These are phyloP conservation scores for Drosophila recens DNA, from an alignment of 2,888 invertebrate genomes.

Conservation along the genomic window DNA sequence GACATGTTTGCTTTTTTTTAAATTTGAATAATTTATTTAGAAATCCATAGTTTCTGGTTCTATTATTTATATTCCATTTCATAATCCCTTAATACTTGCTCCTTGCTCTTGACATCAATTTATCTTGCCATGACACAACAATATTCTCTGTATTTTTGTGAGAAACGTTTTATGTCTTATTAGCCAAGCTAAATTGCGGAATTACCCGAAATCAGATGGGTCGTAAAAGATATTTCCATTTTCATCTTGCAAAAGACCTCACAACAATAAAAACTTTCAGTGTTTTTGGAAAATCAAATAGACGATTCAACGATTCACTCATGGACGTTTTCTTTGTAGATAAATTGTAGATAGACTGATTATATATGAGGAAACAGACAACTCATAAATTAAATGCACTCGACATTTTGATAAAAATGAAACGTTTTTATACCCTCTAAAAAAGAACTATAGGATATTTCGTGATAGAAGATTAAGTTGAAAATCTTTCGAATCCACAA, in stretches of 20 bases:
- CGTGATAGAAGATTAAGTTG: not conserved
- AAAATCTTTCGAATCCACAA: not conserved
- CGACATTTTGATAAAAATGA: slow-evolving; percentile 57
- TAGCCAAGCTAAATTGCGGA: slow-evolving; percentile 37
- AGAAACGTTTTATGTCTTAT: slow-evolving; percentile 30
- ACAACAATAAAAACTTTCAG: slow-evolving; percentile 34
- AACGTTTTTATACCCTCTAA: slow-evolving; percentile 21
- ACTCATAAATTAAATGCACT: slow-evolving; percentile 70
- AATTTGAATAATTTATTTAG: slow-evolving; percentile 3
- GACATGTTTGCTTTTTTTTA: not conserved
- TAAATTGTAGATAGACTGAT: slow-evolving; percentile 19
- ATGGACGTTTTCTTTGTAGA: slow-evolving; percentile 29
- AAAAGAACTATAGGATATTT: slow-evolving; percentile 11
- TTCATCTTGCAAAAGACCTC: slow-evolving; percentile 14
- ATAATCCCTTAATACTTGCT: slow-evolving; percentile 37
- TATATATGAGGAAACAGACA: slow-evolving; percentile 49
- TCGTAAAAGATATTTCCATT: slow-evolving; percentile 31
- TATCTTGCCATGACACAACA: slow-evolving; percentile 33
- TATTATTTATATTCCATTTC: slow-evolving; percentile 41
- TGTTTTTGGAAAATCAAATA: slow-evolving; percentile 18
- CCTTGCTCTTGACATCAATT: slow-evolving; percentile 49
- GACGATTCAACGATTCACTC: slow-evolving; percentile 33
- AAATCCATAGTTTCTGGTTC: not conserved
- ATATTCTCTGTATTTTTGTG: slow-evolving; percentile 1
- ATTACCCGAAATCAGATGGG: slow-evolving; percentile 21